Conservation (phyloP, 1,140 invertebrate species). For the Aplysia californica region DNA sequence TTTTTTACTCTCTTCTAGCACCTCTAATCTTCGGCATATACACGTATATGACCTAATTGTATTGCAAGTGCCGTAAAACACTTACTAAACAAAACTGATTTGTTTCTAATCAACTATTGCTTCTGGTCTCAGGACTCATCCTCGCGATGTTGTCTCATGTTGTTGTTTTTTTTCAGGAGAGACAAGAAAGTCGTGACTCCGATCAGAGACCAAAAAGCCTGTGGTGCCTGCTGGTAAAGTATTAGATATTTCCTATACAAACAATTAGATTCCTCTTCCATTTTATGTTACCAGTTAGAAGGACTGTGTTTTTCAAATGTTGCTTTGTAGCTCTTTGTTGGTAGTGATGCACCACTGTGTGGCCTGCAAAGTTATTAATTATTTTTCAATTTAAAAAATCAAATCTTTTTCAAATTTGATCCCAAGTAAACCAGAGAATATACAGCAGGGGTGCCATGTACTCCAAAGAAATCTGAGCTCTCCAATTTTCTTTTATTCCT, state of each 20-base stretch:
- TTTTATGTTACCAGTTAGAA: not conserved
- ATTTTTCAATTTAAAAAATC: not conserved
- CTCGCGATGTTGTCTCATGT: not conserved
- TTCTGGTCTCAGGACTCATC: not conserved
- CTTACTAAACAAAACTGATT: conserved; percentile 4
- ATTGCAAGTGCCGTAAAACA: too few relatives aligned
- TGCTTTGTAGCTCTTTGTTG: not conserved
- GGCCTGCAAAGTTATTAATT: not conserved
- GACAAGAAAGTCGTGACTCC: conserved; percentile 76
- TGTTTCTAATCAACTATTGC: not conserved
- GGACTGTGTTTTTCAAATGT: not conserved
- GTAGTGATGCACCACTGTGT: not conserved
- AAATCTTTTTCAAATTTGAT: too few relatives aligned
- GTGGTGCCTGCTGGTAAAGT: conserved; percentile 84
- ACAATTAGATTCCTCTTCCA: not conserved
- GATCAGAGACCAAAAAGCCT: conserved; percentile 80
- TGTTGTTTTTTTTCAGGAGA: conserved; percentile 70
- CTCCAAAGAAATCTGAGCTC: too few relatives aligned
- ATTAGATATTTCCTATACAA: not conserved
- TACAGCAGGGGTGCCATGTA: too few relatives aligned
- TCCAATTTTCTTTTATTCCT: not conserved
- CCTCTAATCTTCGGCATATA: too few relatives aligned
- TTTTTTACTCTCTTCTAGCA: too few relatives aligned
- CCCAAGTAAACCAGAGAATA: too few relatives aligned
- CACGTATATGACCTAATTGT: too few relatives aligned